Conservation (phyloP, 2,888 invertebrate species). For the Lysandra bellargus region DNA sequence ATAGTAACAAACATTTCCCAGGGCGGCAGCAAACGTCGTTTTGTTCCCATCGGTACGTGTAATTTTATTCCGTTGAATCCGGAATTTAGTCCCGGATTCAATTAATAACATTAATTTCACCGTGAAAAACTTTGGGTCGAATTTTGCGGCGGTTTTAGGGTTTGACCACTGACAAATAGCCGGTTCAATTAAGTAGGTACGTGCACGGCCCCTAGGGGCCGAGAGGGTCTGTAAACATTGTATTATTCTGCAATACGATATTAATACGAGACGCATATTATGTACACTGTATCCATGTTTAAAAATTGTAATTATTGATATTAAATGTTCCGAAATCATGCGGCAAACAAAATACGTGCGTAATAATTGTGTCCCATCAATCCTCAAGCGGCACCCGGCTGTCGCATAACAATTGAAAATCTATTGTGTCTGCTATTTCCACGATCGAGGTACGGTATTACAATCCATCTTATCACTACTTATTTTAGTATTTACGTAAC, state of each 20-base stretch:
- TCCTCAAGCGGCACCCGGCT: too few relatives aligned
- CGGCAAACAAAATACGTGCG: background rate
- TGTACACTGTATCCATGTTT: too few relatives aligned
- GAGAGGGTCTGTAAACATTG: background rate
- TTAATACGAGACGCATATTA: background rate
- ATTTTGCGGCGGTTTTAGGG: conserved; percentile 13
- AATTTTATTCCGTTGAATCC: conserved; percentile 8
- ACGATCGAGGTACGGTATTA: too few relatives aligned
- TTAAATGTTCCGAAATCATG: background rate
- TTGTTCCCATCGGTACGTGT: background rate
- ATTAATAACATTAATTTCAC: conserved; percentile 10
- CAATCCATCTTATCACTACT: background rate
- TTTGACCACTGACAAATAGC: conserved; percentile 23
- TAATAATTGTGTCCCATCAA: too few relatives aligned
- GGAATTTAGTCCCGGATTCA: conserved; percentile 1
- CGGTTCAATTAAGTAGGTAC: conserved; percentile 11
- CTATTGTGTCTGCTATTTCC: too few relatives aligned
- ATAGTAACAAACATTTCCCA: background rate
- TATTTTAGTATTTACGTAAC: background rate
- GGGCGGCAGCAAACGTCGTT: background rate
- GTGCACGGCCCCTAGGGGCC: background rate
- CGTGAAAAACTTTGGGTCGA: conserved; percentile 3
- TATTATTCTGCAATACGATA: background rate
- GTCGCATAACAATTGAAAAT: too few relatives aligned
- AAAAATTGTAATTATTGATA: too few relatives aligned